phyloP scores from a whole-genome alignment of 2,888 invertebrate genomes.

The Digitonthophagus gazella region DNA sequence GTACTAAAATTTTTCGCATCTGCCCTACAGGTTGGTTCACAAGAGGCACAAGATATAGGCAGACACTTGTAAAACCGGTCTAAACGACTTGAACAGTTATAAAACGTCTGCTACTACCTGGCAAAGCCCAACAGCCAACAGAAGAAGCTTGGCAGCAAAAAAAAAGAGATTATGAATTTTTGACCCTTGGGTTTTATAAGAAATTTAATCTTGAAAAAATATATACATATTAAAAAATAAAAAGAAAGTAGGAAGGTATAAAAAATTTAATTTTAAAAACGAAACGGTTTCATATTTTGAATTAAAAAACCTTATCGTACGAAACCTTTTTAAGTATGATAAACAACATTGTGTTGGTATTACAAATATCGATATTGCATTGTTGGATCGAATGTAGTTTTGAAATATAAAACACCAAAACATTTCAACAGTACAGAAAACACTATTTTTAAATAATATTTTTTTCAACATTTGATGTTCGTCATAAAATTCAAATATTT shows the following conservation, averaged over 20 bases:
- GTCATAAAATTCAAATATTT: too few species aligned
- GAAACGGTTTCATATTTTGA: too few species aligned
- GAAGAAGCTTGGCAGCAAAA: background rate
- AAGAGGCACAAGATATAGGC: background rate
- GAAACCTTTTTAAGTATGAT: too few species aligned
- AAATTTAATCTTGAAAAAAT: too few species aligned
- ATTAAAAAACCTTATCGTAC: too few species aligned
- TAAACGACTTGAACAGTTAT: slow-evolving; percentile 11
- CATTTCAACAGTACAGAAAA: too few species aligned
- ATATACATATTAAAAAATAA: too few species aligned
- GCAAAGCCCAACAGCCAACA: slow-evolving; percentile 3
- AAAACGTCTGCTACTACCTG: slow-evolving; percentile 7
- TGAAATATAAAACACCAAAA: background rate
- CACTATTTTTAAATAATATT: too few species aligned
- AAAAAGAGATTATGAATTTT: slow-evolving; percentile 1
- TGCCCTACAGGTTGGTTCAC: slow-evolving; percentile 6
- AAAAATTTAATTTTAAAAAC: too few species aligned
- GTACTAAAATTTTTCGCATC: slow-evolving; percentile 4
- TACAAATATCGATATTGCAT: background rate
- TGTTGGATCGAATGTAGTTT: background rate
- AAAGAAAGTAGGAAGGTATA: too few species aligned
- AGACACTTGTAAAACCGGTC: slow-evolving; percentile 18
- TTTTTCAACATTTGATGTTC: too few species aligned
- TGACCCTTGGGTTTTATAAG: background rate
- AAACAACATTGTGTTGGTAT: background rate